Base-by-base conservation (phyloP, 2,888 invertebrate species). In the Trachelus troglodyta region DNA sequence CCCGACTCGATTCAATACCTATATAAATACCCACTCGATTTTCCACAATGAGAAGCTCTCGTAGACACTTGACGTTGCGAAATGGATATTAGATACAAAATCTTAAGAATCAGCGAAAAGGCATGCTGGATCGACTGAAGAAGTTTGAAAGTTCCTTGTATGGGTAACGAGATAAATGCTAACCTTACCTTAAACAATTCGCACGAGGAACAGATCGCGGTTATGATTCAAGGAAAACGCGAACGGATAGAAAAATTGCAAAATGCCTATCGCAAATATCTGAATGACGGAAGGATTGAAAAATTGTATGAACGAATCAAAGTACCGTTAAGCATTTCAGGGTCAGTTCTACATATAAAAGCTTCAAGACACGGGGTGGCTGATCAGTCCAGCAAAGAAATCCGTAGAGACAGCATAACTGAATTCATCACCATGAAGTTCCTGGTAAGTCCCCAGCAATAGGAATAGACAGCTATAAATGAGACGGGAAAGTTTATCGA, bases 291-390 rank as follows among this genome's bases (percentile, higher is more conserved):
- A 33, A 30, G 71, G 69, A 6, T 15, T 6, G 2, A 40, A 40
- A 40, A 40, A 15, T 40, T 6, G 2, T 40, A 40, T 6, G 6
- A 6, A 40, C 40, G 40, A 40, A 40, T 40, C 40, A 1, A 40
- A 15, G 40, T 40, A 40, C 40, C 40, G 40, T 40, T 15, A 6
- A 15, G 40, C 15, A 40, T 80, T 80, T 81, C 81, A 86, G 83
- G 85, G 84, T 78, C 83, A 75, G n/a, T 34, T 34, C 56, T 34
- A 69, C 35, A 76, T 86, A 86, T 86, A 86, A 84, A 86, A 82
- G 85, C 82, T 37, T 40, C 30, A 69, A 37, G 40, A 74, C n/a
- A 34, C 31, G 56, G 79, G 81, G 79, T 79, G 69, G 77, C 77
- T 81, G 74, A 77, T 12, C 81, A 86, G 82, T 68, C 40, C 30